Base-by-base conservation (phyloP, 1,140 invertebrate genomes). In the Hyles euphorbiae region DNA sequence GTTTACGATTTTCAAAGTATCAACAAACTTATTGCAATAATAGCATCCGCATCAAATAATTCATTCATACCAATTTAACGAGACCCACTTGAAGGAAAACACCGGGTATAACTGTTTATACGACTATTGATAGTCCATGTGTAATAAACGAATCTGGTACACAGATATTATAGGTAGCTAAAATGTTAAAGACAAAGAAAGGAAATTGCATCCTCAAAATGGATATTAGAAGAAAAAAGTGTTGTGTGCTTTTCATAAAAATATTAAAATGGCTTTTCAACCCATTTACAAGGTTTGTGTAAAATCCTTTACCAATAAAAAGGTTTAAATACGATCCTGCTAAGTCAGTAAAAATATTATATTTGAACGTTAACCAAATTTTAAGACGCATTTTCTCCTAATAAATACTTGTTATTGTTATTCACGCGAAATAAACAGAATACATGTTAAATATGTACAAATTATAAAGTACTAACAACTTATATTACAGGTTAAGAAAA, bases 401-500 rank as follows among this genome's bases (percentile, higher is more conserved):
- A 22, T 22, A 22, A 22, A 22, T 1, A 22, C 22, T 22, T 22
- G 22, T 22, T 22, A 22, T 22, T 22, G 22, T 22, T 0, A 22
- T 22, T 22, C 22, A 22, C 22, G 22, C 2, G 22, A 22, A 22
- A 22, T 22, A 22, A 22, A 22, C 22, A 22, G 22, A 22, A 22
- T 22, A 22, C 22, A 22, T 2, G 22, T 22, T 22, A 22, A 22
- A 22, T 22, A 22, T 22, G 22, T 22, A 22, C 22, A 22, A 22
- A 22, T 22, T 22, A 22, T 22, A 22, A 22, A 22, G 1, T 8
- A 40, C 10, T 47, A 4, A 53, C 45, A 44, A 49, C 12, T 43
- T 51, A 59, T 61, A 44, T 76, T 81, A 46, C 70, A 84, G 79
- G 53, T 56, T 76, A 53, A 74, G 63, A 60, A 72, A 74, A 61